These are phyloP conservation scores for Halisarca cf. caerulea DNA, from an alignment of 37 sponge, comb jelly and placozoan species.

Conservation along the genomic window DNA sequence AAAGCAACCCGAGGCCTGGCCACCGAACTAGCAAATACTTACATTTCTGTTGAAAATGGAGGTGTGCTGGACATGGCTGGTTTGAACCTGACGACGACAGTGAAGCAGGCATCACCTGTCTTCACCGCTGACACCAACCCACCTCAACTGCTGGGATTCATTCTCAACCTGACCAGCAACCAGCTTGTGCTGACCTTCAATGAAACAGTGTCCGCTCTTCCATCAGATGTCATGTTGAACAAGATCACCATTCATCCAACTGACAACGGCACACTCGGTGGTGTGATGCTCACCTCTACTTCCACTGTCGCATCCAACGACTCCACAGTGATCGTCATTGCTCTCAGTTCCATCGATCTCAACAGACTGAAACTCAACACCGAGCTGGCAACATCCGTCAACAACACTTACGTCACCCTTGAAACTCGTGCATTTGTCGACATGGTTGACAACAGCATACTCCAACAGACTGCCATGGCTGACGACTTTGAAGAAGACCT, in stretches of 20 bases:
- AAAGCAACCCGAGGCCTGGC: conserved; percentile 64
- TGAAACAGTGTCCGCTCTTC: conserved; percentile 72
- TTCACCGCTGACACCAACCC: conserved; percentile 63
- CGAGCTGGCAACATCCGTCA: conserved; percentile 47
- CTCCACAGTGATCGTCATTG: conserved; percentile 50
- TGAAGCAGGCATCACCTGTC: conserved; percentile 14
- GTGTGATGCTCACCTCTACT: conserved; percentile 46
- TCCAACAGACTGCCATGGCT: conserved; percentile 36
- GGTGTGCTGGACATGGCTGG: conserved; percentile 77
- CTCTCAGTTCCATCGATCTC: conserved; percentile 49
- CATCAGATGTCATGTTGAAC: conserved; percentile 16
- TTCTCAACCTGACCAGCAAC: conserved; percentile 73
- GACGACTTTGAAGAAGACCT: conserved; percentile 45
- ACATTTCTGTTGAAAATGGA: conserved; percentile 51
- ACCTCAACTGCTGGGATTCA: conserved; percentile 60
- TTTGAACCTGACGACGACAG: conserved; percentile 49
- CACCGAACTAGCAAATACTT: conserved; percentile 52
- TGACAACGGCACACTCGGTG: conserved; percentile 35
- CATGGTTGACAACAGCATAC: conserved; percentile 55
- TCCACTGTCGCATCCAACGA: conserved; percentile 55
- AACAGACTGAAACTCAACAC: conserved; percentile 76
- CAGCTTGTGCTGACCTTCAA: conserved; percentile 77
- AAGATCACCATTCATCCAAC: conserved; percentile 48
- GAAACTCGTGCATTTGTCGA: conserved; percentile 47
- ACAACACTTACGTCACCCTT: conserved; percentile 52